Percentiles rank a stretch among this genome's conserved stretches.
Conservation (phyloP, 2,797 vertebrate genomes). For the Cetoscarus ocellatus region DNA sequence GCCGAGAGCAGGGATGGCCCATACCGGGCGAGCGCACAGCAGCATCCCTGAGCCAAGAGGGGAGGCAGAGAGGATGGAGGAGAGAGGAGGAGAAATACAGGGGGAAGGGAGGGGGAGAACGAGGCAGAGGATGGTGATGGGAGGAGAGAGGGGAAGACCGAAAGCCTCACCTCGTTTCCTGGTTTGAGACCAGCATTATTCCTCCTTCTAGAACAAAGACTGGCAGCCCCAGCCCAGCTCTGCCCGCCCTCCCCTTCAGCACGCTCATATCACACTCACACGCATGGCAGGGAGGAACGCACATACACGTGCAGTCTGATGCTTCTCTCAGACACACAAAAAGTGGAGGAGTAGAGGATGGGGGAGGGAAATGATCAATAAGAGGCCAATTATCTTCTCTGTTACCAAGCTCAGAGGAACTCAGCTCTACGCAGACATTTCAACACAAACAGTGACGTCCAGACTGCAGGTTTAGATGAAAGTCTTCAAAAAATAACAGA, state of each 20-base stretch:
- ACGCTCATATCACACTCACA: conserved; percentile 54
- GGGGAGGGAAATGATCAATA: conserved; percentile 61
- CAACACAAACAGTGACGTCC: background rate
- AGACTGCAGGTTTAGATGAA: background rate
- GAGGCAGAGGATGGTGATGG: conserved; percentile 18
- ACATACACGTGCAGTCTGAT: conserved; percentile 25
- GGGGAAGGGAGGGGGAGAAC: conserved; percentile 32
- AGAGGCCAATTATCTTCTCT: conserved; percentile 39
- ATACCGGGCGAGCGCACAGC: conserved; percentile 63
- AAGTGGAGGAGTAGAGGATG: conserved; percentile 27
- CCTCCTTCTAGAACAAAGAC: conserved; percentile 77
- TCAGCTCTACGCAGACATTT: conserved; percentile 14
- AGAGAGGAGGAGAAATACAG: conserved; percentile 43
- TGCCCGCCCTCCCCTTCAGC: conserved; percentile 57
- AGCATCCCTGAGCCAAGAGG: conserved; percentile 78
- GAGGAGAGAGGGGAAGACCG: conserved; percentile 54
- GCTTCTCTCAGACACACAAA: conserved; percentile 17
- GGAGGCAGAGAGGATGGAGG: conserved; percentile 37
- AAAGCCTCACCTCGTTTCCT: conserved; percentile 80
- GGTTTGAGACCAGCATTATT: conserved; percentile 58
- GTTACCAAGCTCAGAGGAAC: conserved; percentile 16
- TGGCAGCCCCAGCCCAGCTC: conserved; percentile 61
- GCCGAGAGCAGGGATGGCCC: conserved; percentile 90
- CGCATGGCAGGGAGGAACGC: conserved; percentile 31
- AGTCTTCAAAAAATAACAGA: conserved; percentile 1